Conservation (phyloP, 2,113 vertebrate genomes). For the Dasypus novemcinctus region DNA sequence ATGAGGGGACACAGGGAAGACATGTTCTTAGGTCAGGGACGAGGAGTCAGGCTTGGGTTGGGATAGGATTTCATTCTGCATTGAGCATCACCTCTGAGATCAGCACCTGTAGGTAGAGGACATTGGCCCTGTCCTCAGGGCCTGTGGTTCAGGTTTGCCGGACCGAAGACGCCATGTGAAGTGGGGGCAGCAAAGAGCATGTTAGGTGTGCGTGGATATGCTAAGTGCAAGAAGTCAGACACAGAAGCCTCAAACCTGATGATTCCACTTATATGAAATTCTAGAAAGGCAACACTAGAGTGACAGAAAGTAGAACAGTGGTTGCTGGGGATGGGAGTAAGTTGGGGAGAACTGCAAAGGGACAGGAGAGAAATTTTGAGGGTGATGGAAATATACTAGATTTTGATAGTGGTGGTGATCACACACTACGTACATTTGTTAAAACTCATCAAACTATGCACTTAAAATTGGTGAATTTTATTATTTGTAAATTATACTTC, state of each 20-base stretch:
- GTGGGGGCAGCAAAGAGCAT: not conserved
- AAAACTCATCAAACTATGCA: conserved; percentile 3
- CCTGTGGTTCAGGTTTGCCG: not conserved
- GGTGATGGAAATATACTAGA: not conserved
- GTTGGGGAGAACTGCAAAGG: not conserved
- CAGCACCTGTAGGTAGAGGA: not conserved
- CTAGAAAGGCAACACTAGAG: not conserved
- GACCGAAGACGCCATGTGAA: not conserved
- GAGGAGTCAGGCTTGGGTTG: not conserved
- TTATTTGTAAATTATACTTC: too few relatives aligned
- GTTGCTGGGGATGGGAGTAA: not conserved
- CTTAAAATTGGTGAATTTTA: too few relatives aligned
- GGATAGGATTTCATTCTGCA: not conserved
- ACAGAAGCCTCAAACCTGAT: not conserved
- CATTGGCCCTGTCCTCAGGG: not conserved
- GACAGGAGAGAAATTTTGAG: not conserved
- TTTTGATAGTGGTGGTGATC: not conserved
- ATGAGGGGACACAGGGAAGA: too few relatives aligned
- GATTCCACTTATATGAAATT: not conserved
- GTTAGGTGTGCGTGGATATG: not conserved
- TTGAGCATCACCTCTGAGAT: not conserved
- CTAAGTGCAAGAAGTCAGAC: not conserved
- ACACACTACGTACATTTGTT: not conserved
- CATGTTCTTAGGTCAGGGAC: not conserved
- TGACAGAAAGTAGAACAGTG: not conserved